phyloP scores from a whole-genome alignment of 2,113 vertebrate species.

The Hydrochoerus hydrochaeris region DNA sequence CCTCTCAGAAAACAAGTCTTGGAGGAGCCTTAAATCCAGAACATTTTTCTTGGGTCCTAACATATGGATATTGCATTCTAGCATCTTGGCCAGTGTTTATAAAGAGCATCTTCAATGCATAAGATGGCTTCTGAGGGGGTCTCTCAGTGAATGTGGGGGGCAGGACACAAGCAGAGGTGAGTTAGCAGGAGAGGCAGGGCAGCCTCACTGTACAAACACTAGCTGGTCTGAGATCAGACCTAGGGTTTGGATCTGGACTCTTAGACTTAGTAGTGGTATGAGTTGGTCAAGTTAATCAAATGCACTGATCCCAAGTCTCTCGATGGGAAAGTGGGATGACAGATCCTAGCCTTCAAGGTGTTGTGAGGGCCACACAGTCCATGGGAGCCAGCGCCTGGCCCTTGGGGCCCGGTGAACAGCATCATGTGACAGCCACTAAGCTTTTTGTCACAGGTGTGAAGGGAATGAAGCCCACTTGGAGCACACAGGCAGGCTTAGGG shows the following conservation, averaged over 20 bases:
- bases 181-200: neutral
- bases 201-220: neutral
- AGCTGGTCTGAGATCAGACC: neutral
- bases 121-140: neutral
- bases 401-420: neutral
- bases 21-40: neutral
- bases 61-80: neutral
- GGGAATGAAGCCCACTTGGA: neutral
- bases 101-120: neutral
- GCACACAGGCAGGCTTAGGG: neutral
- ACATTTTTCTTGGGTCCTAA: neutral
- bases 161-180: neutral
- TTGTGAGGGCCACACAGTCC: neutral
- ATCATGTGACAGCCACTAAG: neutral
- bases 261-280: neutral
- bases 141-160: neutral
- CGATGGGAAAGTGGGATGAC: neutral
- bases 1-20: slow-evolving; percentile 4
- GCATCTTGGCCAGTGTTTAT: neutral
- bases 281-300: neutral
- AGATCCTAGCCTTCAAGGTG: neutral
- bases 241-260: neutral
- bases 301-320: neutral
- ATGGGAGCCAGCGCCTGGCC: neutral
- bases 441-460: neutral